These are phyloP conservation scores for Drosophila stalkeri DNA, from an alignment of 2,888 invertebrate species.

Conservation along the genomic window DNA sequence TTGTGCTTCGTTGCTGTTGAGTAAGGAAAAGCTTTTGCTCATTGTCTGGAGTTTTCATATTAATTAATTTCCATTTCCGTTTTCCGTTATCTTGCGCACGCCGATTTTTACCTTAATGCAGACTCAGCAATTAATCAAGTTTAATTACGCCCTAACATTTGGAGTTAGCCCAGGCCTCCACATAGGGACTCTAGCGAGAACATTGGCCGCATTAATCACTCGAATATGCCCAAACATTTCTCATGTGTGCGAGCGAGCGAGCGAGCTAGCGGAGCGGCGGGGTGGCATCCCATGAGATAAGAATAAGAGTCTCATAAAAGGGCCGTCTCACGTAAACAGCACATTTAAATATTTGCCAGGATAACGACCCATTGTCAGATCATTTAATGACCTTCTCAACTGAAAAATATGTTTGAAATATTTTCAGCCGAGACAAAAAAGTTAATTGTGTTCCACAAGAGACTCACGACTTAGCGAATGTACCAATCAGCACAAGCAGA, in stretches of 20 bases:
- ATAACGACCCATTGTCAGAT: constrained; percentile 31
- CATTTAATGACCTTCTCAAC: constrained; percentile 26
- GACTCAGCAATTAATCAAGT: constrained; percentile 82
- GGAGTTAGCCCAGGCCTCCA: constrained; percentile 19
- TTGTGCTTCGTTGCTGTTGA: not conserved
- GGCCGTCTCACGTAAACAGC: constrained; percentile 65
- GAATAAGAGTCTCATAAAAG: constrained; percentile 46
- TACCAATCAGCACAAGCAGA: constrained; percentile 18
- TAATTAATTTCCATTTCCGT: constrained; percentile 74
- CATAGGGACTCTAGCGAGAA: constrained; percentile 47
- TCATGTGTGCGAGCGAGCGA: constrained; percentile 49
- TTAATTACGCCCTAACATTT: constrained; percentile 75
- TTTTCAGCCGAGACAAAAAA: constrained; percentile 18
- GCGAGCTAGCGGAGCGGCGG: not conserved
- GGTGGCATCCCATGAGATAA: constrained; percentile 46
- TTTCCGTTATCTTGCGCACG: constrained; percentile 67
- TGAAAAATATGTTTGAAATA: constrained; percentile 8
- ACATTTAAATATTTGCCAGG: constrained; percentile 69
- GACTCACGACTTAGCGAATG: constrained; percentile 11
- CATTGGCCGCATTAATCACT: constrained; percentile 74
- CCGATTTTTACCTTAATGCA: constrained; percentile 75
- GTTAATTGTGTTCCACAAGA: constrained; percentile 23
- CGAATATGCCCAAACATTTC: constrained; percentile 73
- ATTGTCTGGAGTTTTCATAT: constrained; percentile 56
- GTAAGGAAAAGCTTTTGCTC: constrained; percentile 28